A percentile compares a stretch with the other conserved stretches of the same genome.
These are phyloP conservation scores for Aplysia californica DNA, from an alignment of 1,140 invertebrate genomes.

Conservation along the genomic window DNA sequence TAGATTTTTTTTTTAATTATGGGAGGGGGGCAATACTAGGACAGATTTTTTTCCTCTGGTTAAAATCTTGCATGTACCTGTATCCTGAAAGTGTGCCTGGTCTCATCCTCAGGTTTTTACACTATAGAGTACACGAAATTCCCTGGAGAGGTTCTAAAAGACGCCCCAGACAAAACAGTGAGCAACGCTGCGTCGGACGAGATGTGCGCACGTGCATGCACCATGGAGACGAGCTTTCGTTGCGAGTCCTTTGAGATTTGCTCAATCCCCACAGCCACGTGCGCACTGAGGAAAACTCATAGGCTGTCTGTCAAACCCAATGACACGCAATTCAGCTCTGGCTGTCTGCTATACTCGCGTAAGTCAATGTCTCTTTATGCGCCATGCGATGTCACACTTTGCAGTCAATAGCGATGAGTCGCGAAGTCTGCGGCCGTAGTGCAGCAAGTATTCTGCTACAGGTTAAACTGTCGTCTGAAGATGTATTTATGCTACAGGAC, in stretches of 20 bases:
- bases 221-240: not conserved
- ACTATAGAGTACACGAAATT: constrained; percentile 12
- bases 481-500: too few relatives aligned
- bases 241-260: constrained; percentile 20
- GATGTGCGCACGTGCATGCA: constrained; percentile 16
- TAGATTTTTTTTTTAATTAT: not conserved
- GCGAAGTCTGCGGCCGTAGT: too few relatives aligned
- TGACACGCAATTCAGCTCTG: not conserved
- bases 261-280: not conserved
- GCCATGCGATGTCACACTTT: not conserved
- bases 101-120: constrained; percentile 5
- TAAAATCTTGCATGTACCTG: too few relatives aligned
- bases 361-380: not conserved
- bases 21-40: too few relatives aligned
- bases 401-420: too few relatives aligned
- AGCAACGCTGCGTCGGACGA: not conserved
- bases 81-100: too few relatives aligned
- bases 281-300: constrained; percentile 6
- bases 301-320: not conserved
- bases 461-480: too few relatives aligned
- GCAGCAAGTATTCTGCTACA: too few relatives aligned
- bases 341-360: constrained; percentile 7
- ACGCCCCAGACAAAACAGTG: constrained; percentile 7
- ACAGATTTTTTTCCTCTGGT: too few relatives aligned
- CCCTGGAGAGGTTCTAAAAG: not conserved